phyloP scores from a whole-genome alignment of 2,113 vertebrate genomes.

The Chaetura pelagica region DNA sequence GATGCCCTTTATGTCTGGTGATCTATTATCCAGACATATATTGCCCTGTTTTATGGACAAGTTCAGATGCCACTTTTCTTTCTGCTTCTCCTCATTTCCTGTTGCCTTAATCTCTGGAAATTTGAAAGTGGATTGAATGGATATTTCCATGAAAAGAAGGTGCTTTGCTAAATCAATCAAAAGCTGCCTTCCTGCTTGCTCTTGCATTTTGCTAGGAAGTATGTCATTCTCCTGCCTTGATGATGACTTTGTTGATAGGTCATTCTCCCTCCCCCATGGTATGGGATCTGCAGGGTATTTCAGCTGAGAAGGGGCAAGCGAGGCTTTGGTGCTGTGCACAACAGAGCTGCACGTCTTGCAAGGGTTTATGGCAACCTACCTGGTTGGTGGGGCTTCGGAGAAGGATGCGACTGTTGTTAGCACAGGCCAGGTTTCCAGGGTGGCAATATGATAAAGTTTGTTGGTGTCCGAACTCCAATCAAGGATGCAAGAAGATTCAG shows the following conservation, averaged over 20 bases:
- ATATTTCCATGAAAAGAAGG: background rate
- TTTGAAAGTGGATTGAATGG: background rate
- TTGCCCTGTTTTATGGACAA: background rate
- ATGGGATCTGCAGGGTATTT: background rate
- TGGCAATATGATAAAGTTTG: background rate
- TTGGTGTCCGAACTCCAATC: background rate
- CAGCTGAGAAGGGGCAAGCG: background rate
- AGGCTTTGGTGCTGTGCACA: background rate
- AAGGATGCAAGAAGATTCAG: background rate
- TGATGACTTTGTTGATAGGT: background rate
- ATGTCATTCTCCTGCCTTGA: background rate
- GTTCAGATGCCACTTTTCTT: background rate
- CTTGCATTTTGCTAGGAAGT: background rate
- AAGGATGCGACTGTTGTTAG: background rate
- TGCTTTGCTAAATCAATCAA: background rate
- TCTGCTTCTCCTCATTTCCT: background rate
- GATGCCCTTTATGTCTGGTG: background rate
- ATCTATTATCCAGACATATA: background rate
- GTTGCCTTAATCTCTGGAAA: background rate
- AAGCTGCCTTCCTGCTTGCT: background rate
- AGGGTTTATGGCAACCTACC: background rate
- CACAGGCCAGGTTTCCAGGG: background rate
- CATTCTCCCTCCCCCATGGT: background rate
- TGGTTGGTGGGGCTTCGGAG: background rate
- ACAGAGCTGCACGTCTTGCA: accelerated